Evolutionary conservation across 2,113 vertebrate genomes (phyloP).

Genomic region (Odontophorus gujanensis): DNA sequence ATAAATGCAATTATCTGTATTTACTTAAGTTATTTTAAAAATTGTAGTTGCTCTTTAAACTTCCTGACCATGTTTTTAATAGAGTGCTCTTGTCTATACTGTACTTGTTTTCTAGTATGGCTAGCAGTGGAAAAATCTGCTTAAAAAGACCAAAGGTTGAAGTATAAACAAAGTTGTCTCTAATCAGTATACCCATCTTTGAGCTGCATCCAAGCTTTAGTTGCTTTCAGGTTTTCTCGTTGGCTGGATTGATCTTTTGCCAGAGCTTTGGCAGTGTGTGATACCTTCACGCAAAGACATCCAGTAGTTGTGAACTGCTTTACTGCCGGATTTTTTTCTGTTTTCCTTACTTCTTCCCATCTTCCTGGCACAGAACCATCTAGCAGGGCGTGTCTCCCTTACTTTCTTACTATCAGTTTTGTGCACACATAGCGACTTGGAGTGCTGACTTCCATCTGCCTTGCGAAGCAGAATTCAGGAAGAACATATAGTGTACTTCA

Average conservation of each 20-base stretch:
- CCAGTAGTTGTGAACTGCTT: not conserved
- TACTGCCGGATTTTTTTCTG: not conserved
- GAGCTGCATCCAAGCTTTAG: not conserved
- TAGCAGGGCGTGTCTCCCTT: not conserved
- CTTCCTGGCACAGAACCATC: not conserved
- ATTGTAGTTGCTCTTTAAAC: not conserved
- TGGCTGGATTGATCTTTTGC: not conserved
- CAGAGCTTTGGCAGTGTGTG: not conserved
- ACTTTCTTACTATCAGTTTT: not conserved
- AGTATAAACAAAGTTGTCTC: not conserved
- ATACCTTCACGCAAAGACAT: not conserved
- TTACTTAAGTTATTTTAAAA: not conserved
- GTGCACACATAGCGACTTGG: not conserved
- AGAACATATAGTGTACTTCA: not conserved
- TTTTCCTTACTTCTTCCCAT: not conserved
- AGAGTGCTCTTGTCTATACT: not conserved
- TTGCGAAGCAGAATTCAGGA: accelerated
- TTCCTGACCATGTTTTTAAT: not conserved
- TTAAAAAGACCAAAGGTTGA: not conserved
- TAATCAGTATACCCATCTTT: not conserved
- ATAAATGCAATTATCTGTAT: not conserved
- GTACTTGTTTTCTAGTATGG: not conserved
- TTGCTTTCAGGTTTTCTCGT: not conserved
- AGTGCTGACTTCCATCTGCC: not conserved
- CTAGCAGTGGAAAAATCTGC: not conserved